A percentile compares a stretch with the other conserved stretches of the same genome.
These are phyloP conservation scores for Harmothoe impar DNA, from an alignment of 2,888 invertebrate species.

Conservation along the genomic window DNA sequence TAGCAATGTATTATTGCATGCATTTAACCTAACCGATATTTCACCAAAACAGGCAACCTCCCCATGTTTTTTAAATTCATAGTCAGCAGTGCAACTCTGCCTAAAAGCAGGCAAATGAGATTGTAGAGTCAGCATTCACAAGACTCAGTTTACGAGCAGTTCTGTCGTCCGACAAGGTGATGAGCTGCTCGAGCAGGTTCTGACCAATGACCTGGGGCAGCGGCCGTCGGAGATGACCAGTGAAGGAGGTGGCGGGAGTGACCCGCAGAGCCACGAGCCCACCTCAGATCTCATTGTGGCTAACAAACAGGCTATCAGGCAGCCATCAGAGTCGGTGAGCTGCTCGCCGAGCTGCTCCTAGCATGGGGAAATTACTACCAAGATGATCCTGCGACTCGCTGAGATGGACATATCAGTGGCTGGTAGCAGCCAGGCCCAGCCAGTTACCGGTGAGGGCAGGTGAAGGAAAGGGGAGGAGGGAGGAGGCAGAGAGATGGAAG, in stretches of 20 bases:
- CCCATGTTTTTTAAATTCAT: too few species aligned
- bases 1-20: too few species aligned
- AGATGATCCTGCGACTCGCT: background rate
- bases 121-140: too few species aligned
- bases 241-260: background rate
- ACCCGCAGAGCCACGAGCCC: background rate
- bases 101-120: too few species aligned
- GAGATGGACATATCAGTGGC: constrained; percentile 1
- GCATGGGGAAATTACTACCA: background rate
- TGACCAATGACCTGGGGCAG: background rate
- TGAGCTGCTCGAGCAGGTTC: background rate
- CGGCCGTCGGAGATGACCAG: background rate
- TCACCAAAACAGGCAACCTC: too few species aligned
- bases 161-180: too few species aligned
- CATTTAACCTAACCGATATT: too few species aligned
- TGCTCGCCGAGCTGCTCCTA: background rate
- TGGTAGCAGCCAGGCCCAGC: background rate
- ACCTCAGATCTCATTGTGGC: constrained; percentile 37
- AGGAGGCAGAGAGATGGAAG: background rate
- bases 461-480: background rate
- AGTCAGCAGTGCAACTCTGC: too few species aligned
- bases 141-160: too few species aligned
- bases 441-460: background rate
- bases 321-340: constrained; percentile 10
- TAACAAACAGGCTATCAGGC: constrained; percentile 53